A percentile compares a stretch with the other conserved stretches of the same genome.
Evolutionary conservation across 2,113 vertebrate species (phyloP).

Genomic region (Heterocephalus glaber): DNA sequence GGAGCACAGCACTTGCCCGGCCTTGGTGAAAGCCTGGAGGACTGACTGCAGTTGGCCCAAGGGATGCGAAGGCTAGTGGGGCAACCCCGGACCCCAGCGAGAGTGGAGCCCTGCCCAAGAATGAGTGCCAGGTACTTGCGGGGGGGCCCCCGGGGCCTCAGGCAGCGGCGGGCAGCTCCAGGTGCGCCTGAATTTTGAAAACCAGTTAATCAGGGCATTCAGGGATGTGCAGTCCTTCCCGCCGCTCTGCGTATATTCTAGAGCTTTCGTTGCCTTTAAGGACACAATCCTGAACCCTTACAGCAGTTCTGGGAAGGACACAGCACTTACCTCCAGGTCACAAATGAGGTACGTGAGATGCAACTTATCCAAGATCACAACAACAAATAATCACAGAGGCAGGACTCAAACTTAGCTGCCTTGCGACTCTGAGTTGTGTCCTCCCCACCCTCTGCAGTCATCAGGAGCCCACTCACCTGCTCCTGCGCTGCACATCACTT

Average conservation of each 20-base stretch:
- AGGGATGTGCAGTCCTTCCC: background rate
- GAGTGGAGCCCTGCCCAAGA: background rate
- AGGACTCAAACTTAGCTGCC: background rate
- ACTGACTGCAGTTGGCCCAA: background rate
- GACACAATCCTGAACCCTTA: background rate
- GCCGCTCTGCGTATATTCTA: background rate
- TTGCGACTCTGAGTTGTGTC: too few species aligned
- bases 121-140: rapidly evolving
- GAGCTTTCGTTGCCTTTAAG: background rate
- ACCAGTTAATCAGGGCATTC: background rate
- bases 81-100: rapidly evolving
- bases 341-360: background rate
- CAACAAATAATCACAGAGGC: background rate
- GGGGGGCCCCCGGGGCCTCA: background rate
- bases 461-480: too few species aligned
- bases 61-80: background rate
- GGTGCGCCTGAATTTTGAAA: background rate
- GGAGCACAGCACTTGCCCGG: rapidly evolving
- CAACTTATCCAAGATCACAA: background rate
- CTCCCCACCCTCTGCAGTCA: too few species aligned
- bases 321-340: background rate
- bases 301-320: too few species aligned
- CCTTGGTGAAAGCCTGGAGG: background rate
- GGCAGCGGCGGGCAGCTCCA: background rate
- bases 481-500: background rate